A percentile compares a stretch with the other conserved stretches of the same genome.
Conservation (phyloP, 2,113 vertebrate species). For the Chitala chitala region DNA sequence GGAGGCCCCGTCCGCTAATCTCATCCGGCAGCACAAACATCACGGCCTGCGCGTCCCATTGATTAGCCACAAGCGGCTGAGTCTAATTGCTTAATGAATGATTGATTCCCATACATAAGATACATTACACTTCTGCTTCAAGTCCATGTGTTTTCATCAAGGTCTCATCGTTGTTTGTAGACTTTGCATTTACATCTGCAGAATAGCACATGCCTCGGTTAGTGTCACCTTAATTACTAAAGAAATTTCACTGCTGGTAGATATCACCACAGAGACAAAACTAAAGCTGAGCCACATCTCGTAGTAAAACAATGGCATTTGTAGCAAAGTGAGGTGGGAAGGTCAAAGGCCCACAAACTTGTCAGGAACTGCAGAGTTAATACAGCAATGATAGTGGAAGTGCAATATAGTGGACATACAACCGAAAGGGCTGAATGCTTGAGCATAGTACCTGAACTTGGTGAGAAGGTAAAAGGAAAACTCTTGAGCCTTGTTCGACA, state of each 20-base stretch:
- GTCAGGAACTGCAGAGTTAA: too few relatives aligned
- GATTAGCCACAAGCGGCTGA: conserved; percentile 12
- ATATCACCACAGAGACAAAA: too few relatives aligned
- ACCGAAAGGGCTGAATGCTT: too few relatives aligned
- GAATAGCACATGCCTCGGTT: conserved; percentile 1
- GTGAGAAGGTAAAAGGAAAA: too few relatives aligned
- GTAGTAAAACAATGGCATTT: not conserved
- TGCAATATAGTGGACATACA: too few relatives aligned
- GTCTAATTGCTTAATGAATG: not conserved
- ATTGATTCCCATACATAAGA: conserved; percentile 7
- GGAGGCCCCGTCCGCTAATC: not conserved
- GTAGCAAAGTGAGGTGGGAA: not conserved
- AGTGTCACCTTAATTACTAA: conserved; percentile 9
- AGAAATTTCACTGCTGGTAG: conserved; percentile 1
- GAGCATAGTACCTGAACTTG: too few relatives aligned
- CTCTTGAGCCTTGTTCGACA: too few relatives aligned
- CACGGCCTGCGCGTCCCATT: not conserved
- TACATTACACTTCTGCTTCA: conserved; percentile 14
- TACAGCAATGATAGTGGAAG: too few relatives aligned
- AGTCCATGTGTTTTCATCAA: not conserved
- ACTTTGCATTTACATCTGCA: not conserved
- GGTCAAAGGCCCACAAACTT: too few relatives aligned
- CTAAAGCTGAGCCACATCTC: too few relatives aligned
- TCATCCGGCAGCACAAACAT: conserved; percentile 5
- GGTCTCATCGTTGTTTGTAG: not conserved